Base-by-base conservation (phyloP, 2,113 vertebrate genomes). In the Camelus dromedarius region DNA sequence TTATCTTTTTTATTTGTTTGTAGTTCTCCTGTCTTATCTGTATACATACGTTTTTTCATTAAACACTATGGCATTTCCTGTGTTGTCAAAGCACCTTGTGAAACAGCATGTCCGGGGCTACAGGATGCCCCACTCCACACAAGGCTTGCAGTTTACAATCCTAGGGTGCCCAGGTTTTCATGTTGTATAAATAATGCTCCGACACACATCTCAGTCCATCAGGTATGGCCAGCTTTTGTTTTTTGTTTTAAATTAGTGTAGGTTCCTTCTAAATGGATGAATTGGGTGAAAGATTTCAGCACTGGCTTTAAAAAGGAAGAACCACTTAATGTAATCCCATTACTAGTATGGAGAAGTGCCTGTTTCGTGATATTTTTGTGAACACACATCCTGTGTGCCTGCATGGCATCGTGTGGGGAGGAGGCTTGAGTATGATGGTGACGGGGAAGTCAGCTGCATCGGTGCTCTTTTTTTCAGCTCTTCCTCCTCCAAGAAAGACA, bases 401-500 rank as follows among this genome's bases (percentile, higher is more conserved):
- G 19, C 0, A 0, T 28, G 5, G 5, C 28, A 0, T 3, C 30
- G 26, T 46, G 0, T 1, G 10, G 15, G 64, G 28, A 10, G 35
- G 35, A 28, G 52, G 3, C 22, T 56, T 9, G 19, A 8, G 62
- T n/a, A 26, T 64, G 73, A 52, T 4, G 8, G 30, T 87, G 69
- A 22, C 8, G 46, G 42, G 24, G 13, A 18, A 10, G 32, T 54
- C 13, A 88, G n/a, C 82, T 94, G 8, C 94, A 15, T 79, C 18
- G 1, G 5, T 76, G 12, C 70, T 86, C 38, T 92, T 96, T 79
- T 75, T 94, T 97, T 6, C 81, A 99, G 99, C 99, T 7, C 98
- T 99, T 30, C 99, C 99, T 14, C 99, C 99, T 2, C 99, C 99
- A 62, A 99, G 99, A 93, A 99, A 99, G 95, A 99, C 99, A 0